Evolutionary conservation across 2,888 invertebrate species (phyloP), one percentile per base, ranked within the genome.

Genomic region (Rosalia funebris): DNA sequence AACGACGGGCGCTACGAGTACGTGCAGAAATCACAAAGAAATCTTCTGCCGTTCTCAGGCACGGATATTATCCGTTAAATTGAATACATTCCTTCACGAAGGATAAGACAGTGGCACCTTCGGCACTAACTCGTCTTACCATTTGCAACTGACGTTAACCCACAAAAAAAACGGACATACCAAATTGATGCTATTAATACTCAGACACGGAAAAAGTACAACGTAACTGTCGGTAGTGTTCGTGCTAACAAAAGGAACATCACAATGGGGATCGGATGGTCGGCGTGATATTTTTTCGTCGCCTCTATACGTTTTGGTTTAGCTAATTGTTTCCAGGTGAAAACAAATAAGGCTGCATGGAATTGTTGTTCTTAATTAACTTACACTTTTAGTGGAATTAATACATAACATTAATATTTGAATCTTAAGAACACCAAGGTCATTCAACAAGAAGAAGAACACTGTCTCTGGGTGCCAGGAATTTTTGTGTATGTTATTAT

Each of bases 61-160:
- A 75, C 71, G 72, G 72, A 75, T 68, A 72, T 75, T 76, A 77
- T 70, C 67, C 75, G 77, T 75, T 75, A 77, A 77, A 76, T 77
- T 75, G 77, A 75, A 75, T 73, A 70, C 75, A 77, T 78, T 77
- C 78, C 76, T 68, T 72, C 77, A 78, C 78, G 77, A 70, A 64
- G 57, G 60, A 71, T 57, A 61, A 65, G 63, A 65, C 65, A 62
- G 63, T 68, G 67, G 65, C 69, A 66, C 57, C 57, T 60, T 57
- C 39, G 37, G 41, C 57, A 57, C 61, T 57, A 60, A 55, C 55
- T 56, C 41, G 60, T 60, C 47, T 60, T 58, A 45, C 58, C 44
- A 39, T 52, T 50, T 44, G 53, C 52, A 56, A 56, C 55, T 42
- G 17, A 60, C 37, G 52, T 34, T 42, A 53, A 16, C 20, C 15